phyloP scores from a whole-genome alignment of 2,888 invertebrate species.

The Tipula confusa region DNA sequence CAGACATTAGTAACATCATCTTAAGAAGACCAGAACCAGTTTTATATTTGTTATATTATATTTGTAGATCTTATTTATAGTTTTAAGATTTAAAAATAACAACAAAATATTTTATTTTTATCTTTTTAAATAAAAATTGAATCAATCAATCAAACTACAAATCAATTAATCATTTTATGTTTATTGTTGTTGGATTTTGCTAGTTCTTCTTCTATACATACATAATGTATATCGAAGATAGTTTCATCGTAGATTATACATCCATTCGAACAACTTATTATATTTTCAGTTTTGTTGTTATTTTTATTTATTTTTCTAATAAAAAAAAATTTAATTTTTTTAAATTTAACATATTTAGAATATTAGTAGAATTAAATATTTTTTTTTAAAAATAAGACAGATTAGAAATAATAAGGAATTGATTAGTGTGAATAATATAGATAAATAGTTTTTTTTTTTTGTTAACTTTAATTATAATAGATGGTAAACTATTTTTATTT shows the following conservation, averaged over 20 bases:
- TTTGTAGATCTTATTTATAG: conserved; percentile 20
- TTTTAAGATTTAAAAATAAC: conserved; percentile 5
- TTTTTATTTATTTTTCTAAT: not conserved
- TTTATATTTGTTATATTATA: not conserved
- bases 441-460: not conserved
- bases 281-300: not conserved
- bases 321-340: not conserved
- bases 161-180: conserved; percentile 17
- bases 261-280: not conserved
- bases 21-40: not conserved
- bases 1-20: not conserved
- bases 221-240: not conserved
- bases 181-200: not conserved
- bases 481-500: conserved; percentile 6
- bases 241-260: not conserved
- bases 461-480: not conserved
- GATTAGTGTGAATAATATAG: conserved; percentile 16
- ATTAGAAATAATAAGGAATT: not conserved
- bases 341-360: not conserved
- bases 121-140: conserved; percentile 16
- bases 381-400: not conserved
- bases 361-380: not conserved
- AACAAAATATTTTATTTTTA: not conserved
- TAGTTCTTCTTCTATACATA: not conserved
- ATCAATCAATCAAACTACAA: conserved; percentile 20